phyloP scores from a whole-genome alignment of 2,113 vertebrate genomes.

The Australoheros scitulus region DNA sequence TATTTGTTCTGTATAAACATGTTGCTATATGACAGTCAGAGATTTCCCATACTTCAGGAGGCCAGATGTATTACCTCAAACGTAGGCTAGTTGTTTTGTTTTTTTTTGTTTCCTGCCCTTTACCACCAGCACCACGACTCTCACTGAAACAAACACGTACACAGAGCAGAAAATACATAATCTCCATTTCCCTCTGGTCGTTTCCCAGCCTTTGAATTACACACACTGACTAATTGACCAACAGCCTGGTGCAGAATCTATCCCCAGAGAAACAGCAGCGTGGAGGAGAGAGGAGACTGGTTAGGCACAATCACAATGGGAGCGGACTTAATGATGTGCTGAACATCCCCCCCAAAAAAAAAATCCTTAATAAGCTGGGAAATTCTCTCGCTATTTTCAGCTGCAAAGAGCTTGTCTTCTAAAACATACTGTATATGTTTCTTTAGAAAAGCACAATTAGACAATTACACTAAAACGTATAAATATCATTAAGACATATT shows the following conservation, averaged over 20 bases:
- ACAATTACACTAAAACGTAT: conserved; percentile 76
- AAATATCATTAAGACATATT: conserved; percentile 82
- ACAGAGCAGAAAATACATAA: conserved; percentile 31
- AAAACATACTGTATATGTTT: conserved; percentile 69
- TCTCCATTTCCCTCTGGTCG: conserved; percentile 51
- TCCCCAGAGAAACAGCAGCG: conserved; percentile 68
- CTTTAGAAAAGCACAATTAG: conserved; percentile 74
- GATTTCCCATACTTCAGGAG: neutral
- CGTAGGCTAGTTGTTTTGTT: neutral
- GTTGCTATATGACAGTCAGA: neutral
- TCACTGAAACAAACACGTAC: conserved; percentile 10
- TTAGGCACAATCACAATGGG: conserved; percentile 73
- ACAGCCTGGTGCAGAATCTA: conserved; percentile 62
- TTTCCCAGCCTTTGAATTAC: conserved; percentile 72
- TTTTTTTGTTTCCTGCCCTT: conserved; percentile 9
- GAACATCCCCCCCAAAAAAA: conserved; percentile 53
- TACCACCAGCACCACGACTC: neutral
- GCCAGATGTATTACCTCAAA: neutral
- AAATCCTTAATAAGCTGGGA: conserved; percentile 66
- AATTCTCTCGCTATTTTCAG: conserved; percentile 56
- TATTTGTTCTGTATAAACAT: conserved; percentile 7
- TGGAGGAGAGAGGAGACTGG: conserved; percentile 61
- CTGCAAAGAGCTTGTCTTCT: conserved; percentile 64
- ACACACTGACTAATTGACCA: conserved; percentile 75
- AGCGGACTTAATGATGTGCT: conserved; percentile 75